These are phyloP conservation scores for Cyrtorhinus lividipennis DNA, from an alignment of 1,140 invertebrate genomes.

Conservation along the genomic window DNA sequence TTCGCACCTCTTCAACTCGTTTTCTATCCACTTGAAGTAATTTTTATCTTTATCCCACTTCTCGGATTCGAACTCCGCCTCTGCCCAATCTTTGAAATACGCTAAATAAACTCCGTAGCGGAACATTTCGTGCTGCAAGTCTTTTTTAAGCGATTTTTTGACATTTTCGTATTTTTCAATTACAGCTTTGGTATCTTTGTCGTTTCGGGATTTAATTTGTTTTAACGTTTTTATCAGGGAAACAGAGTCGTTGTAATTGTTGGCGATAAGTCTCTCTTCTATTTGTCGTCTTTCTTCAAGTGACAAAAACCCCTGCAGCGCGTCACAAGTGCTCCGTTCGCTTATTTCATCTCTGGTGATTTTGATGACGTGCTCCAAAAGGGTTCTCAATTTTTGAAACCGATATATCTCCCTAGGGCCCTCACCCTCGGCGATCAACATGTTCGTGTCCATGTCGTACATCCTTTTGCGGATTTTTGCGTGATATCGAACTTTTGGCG, in stretches of 20 bases:
- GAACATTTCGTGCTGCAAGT: conserved; percentile 7
- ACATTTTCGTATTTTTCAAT: background rate
- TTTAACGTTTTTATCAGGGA: background rate
- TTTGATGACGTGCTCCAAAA: conserved; percentile 3
- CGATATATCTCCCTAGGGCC: background rate
- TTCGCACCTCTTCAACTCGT: background rate
- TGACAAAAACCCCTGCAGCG: background rate
- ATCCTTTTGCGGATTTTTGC: conserved; percentile 6
- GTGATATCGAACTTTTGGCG: conserved; percentile 10
- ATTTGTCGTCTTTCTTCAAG: background rate
- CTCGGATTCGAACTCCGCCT: background rate
- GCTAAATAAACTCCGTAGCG: background rate
- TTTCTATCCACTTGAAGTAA: background rate
- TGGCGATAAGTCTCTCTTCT: background rate
- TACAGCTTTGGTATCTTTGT: background rate
- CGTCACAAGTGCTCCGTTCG: conserved; percentile 5
- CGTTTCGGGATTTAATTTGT: background rate
- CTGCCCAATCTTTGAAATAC: conserved; percentile 10
- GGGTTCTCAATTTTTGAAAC: conserved; percentile 12
- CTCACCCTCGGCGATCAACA: background rate
- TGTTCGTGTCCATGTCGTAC: conserved; percentile 10
- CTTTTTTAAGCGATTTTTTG: background rate
- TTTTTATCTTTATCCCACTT: background rate
- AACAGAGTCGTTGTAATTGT: background rate
- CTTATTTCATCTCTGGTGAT: conserved; percentile 8